Evolutionary conservation across 2,797 vertebrate species (phyloP).

Genomic region (Poeciliopsis paucimaculata): DNA sequence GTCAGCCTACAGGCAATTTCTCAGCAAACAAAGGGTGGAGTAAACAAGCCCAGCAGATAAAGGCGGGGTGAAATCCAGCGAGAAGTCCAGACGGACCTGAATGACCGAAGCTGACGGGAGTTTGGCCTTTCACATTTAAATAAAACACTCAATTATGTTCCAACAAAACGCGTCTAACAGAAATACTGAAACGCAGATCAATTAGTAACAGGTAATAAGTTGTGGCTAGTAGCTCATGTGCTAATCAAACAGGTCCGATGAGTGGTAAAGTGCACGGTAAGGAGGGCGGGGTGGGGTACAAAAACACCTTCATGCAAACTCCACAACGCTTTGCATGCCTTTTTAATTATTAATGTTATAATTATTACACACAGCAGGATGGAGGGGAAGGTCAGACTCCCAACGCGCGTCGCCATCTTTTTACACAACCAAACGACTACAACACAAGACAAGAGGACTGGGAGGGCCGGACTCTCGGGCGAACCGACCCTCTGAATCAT

Average conservation of each 20-base stretch:
- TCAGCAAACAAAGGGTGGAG: slow-evolving; percentile 40
- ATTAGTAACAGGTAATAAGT: slow-evolving; percentile 4
- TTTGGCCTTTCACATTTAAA: slow-evolving; percentile 16
- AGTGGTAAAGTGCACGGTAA: slow-evolving; percentile 72
- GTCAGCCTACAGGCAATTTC: neutral
- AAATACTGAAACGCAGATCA: neutral
- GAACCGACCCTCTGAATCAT: slow-evolving; percentile 6
- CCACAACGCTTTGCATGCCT: slow-evolving; percentile 83
- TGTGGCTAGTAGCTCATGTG: slow-evolving; percentile 25
- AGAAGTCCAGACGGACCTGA: neutral
- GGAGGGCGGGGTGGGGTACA: slow-evolving; percentile 60
- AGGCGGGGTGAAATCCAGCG: slow-evolving; percentile 5
- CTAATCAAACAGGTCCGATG: slow-evolving; percentile 50
- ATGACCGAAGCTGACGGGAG: slow-evolving; percentile 1
- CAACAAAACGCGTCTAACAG: slow-evolving; percentile 8
- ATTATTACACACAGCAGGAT: slow-evolving; percentile 51
- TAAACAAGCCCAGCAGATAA: slow-evolving; percentile 36
- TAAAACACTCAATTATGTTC: slow-evolving; percentile 23
- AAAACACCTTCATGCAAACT: slow-evolving; percentile 83
- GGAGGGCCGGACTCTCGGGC: slow-evolving; percentile 14
- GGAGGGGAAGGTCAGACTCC: slow-evolving; percentile 40
- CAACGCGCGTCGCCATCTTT: slow-evolving; percentile 31
- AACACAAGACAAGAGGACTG: slow-evolving; percentile 38
- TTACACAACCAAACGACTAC: slow-evolving; percentile 52
- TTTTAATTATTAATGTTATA: slow-evolving; percentile 50